Evolutionary conservation across 2,797 vertebrate species (phyloP).

Genomic region (Neoniphon sammara): DNA sequence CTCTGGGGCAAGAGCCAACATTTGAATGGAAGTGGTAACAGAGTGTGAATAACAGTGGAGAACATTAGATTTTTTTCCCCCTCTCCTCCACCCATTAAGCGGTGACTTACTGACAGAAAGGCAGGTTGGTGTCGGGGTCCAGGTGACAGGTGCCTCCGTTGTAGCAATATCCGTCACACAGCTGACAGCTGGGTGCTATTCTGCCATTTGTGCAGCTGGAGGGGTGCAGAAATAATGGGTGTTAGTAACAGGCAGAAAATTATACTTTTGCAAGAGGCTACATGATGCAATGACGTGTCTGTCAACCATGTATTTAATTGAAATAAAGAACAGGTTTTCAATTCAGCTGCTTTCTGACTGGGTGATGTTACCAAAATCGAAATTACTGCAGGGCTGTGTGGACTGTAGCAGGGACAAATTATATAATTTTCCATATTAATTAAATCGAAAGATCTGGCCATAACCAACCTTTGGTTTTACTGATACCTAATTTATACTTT

Average conservation of each 20-base stretch:
- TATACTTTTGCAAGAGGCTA: constrained; percentile 45
- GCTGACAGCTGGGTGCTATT: constrained; percentile 94
- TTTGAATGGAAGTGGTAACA: constrained; percentile 55
- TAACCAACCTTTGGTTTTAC: background rate
- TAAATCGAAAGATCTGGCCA: too few species aligned
- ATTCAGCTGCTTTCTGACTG: constrained; percentile 40
- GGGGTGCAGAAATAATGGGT: constrained; percentile 68
- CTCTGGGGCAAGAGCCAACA: constrained; percentile 51
- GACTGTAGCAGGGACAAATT: background rate
- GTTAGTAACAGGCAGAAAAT: constrained; percentile 48
- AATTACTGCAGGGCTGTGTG: constrained; percentile 8
- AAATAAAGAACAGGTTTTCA: constrained; percentile 14
- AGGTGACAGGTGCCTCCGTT: constrained; percentile 97
- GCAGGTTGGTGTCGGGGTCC: constrained; percentile 94
- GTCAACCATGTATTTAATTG: constrained; percentile 50
- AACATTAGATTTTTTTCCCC: constrained; percentile 43
- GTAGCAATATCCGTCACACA: constrained; percentile 99
- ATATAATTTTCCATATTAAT: constrained; percentile 20
- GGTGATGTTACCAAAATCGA: constrained; percentile 29
- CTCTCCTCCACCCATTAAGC: constrained; percentile 73
- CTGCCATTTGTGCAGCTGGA: constrained; percentile 96
- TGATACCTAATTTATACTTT: constrained; percentile 8
- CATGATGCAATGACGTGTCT: constrained; percentile 39
- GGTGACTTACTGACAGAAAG: constrained; percentile 97
- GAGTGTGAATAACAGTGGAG: constrained; percentile 60